These are phyloP conservation scores for Tachina fera DNA, from an alignment of 2,888 invertebrate species.

Conservation along the genomic window DNA sequence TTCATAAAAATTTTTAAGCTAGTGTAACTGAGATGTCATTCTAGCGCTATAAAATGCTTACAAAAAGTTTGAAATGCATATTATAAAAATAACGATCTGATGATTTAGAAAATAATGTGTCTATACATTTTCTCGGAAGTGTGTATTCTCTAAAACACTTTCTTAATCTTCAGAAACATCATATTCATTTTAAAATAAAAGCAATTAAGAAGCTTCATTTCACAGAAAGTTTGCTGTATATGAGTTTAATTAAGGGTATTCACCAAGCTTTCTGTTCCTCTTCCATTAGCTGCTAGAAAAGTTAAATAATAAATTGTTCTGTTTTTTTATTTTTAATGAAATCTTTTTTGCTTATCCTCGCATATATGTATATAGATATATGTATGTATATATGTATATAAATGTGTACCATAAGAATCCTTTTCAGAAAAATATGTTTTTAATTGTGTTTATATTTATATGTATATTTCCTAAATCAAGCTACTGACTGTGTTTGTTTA, in stretches of 20 bases:
- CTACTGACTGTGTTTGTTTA: not conserved
- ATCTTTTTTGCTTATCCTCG: not conserved
- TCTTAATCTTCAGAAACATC: not conserved
- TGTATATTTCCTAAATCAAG: conserved; percentile 20
- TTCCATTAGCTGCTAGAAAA: not conserved
- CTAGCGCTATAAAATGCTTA: too few relatives aligned
- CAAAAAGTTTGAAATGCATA: too few relatives aligned
- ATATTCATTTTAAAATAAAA: not conserved
- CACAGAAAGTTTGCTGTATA: too few relatives aligned
- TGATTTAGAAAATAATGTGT: not conserved
- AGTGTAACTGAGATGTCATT: too few relatives aligned
- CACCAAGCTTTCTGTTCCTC: not conserved
- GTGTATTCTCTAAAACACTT: not conserved
- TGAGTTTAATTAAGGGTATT: conserved; percentile 7
- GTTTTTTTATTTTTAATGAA: conserved; percentile 32
- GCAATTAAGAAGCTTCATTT: not conserved
- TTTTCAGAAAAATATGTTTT: conserved; percentile 29
- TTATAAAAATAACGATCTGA: not conserved
- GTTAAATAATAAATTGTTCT: conserved; percentile 7
- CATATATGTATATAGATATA: too few relatives aligned
- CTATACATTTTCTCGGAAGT: not conserved
- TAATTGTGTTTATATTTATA: conserved; percentile 15
- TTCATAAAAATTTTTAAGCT: too few relatives aligned
- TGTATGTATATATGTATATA: too few relatives aligned
- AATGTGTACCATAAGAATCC: not conserved